A percentile compares a stretch with the other conserved stretches of the same genome.
Evolutionary conservation across 2,113 vertebrate species (phyloP).

Genomic region (Emberiza fucata): DNA sequence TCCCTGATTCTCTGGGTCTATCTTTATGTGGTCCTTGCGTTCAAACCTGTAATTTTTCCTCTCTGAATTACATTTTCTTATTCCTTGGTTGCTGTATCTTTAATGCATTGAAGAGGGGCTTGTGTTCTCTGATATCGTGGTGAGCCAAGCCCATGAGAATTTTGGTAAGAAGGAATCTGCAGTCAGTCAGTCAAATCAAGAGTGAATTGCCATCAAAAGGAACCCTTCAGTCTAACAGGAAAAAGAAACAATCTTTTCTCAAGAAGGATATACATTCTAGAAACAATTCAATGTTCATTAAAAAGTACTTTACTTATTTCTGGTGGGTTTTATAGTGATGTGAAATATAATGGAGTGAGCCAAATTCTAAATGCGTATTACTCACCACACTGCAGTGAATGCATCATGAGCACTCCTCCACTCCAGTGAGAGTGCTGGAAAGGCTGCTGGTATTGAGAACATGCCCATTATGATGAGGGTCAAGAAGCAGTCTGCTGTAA

Average conservation of each 20-base stretch:
- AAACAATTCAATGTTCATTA: not conserved
- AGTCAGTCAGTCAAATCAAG: not conserved
- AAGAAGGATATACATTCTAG: not conserved
- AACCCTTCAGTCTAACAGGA: not conserved
- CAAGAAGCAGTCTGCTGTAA: not conserved
- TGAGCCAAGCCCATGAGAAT: not conserved
- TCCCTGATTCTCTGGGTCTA: not conserved
- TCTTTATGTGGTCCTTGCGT: not conserved
- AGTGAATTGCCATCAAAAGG: not conserved
- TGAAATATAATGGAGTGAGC: not conserved
- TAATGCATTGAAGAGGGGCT: not conserved
- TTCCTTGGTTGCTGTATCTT: not conserved
- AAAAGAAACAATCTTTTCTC: not conserved
- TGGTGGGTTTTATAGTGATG: not conserved
- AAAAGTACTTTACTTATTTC: not conserved
- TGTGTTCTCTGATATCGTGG: not conserved
- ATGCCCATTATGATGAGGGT: not conserved
- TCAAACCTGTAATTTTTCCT: not conserved
- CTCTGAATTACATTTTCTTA: not conserved
- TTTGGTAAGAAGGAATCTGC: not conserved
- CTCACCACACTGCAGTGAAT: not conserved
- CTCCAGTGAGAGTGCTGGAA: not conserved
- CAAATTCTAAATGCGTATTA: not conserved
- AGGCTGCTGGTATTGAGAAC: not conserved
- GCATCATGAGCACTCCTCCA: not conserved